phyloP scores from a whole-genome alignment of 2,888 invertebrate genomes.

The Mythimna ferrago region DNA sequence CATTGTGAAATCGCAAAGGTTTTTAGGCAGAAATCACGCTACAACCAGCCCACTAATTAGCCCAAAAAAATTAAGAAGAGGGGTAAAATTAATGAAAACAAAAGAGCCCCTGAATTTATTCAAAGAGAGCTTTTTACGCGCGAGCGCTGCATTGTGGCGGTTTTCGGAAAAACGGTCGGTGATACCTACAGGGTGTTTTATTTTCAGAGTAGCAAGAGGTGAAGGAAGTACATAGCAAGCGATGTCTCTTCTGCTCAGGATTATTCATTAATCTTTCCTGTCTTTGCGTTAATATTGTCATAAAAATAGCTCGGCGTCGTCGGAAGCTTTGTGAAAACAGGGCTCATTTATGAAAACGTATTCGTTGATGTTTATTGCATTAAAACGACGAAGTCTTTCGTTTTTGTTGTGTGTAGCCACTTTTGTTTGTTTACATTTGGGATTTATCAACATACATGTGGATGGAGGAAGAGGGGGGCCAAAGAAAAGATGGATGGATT shows the following conservation, averaged over 20 bases:
- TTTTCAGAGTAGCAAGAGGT: constrained; percentile 33
- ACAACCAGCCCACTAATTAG: constrained; percentile 56
- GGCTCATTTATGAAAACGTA: constrained; percentile 19
- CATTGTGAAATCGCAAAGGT: constrained; percentile 56
- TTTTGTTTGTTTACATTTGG: background rate
- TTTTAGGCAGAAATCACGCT: constrained; percentile 51
- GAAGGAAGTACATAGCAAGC: constrained; percentile 29
- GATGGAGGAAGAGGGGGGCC: too few species aligned
- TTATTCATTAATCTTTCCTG: constrained; percentile 58
- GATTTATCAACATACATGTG: too few species aligned
- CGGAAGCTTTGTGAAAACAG: constrained; percentile 29
- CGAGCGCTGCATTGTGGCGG: constrained; percentile 14
- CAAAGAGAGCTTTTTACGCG: constrained; percentile 14
- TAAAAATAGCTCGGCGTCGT: constrained; percentile 31
- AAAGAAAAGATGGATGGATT: too few species aligned
- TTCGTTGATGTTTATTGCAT: constrained; percentile 18
- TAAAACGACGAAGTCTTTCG: background rate
- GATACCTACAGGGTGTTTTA: constrained; percentile 32
- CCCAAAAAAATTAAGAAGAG: constrained; percentile 52
- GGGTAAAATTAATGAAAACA: constrained; percentile 54
- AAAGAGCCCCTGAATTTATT: constrained; percentile 45
- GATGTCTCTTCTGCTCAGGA: constrained; percentile 39
- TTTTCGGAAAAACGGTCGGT: constrained; percentile 19
- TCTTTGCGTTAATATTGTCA: constrained; percentile 52
- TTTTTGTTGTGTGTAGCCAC: background rate